Conservation (phyloP, 2,888 invertebrate genomes). For the Tipula unca region DNA sequence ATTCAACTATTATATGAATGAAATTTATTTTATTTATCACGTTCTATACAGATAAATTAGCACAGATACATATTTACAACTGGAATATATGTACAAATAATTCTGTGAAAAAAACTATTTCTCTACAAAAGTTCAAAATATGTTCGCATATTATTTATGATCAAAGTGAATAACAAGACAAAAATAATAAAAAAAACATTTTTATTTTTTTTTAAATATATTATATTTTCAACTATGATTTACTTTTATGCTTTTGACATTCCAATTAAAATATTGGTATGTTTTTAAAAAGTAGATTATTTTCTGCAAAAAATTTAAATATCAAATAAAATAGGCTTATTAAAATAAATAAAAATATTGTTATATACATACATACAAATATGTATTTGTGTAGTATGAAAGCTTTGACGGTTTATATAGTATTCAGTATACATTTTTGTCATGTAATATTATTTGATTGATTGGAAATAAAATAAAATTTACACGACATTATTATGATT, state of each 20-base stretch:
- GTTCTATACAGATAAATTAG: background rate
- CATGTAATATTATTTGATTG: background rate
- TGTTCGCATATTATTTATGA: background rate
- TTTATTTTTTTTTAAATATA: background rate
- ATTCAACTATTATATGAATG: background rate
- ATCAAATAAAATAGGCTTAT: background rate
- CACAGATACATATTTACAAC: background rate
- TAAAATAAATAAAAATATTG: background rate
- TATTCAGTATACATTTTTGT: no score
- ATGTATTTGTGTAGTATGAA: background rate
- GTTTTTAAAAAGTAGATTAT: background rate
- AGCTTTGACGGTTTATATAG: background rate
- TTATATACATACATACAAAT: background rate
- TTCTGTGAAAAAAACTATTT: no score
- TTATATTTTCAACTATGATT: background rate
- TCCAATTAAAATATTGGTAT: background rate
- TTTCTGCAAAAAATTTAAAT: background rate
- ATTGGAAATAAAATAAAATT: background rate
- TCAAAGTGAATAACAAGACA: background rate
- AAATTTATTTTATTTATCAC: background rate
- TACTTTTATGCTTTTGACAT: background rate
- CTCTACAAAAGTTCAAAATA: background rate
- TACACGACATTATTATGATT: background rate
- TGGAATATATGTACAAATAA: no score
- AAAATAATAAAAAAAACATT: background rate